Conservation (phyloP, 2,113 vertebrate genomes). For the Barbus barbus region DNA sequence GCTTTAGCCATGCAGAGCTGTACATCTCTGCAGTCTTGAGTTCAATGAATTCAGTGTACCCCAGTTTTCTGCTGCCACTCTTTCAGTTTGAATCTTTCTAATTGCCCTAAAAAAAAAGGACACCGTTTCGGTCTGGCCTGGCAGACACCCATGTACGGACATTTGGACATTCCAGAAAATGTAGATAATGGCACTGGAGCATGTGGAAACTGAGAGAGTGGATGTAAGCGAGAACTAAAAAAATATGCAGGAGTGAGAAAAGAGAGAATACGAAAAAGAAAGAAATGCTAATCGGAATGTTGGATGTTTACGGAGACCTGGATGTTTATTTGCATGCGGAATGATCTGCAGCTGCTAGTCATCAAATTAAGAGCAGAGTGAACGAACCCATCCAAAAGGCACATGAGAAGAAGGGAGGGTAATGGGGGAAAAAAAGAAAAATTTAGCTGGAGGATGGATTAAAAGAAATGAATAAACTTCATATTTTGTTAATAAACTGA, state of each 20-base stretch:
- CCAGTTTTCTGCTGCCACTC: constrained; percentile 11
- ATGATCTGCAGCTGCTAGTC: constrained; percentile 26
- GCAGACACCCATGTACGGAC: constrained; percentile 10
- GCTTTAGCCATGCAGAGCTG: background rate
- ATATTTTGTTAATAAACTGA: background rate
- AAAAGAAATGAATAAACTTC: background rate
- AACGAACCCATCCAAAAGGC: background rate
- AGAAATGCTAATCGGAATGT: background rate
- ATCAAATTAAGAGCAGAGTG: background rate
- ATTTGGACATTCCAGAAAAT: constrained; percentile 29
- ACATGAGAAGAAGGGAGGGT: background rate
- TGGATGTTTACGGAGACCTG: background rate
- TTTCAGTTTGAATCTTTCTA: background rate
- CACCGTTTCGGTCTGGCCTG: background rate
- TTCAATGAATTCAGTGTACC: background rate
- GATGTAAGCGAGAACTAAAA: background rate
- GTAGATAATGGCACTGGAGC: background rate
- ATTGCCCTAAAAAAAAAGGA: constrained; percentile 6
- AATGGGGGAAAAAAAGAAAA: background rate
- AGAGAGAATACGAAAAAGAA: background rate
- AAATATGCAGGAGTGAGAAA: background rate
- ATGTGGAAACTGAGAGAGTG: background rate
- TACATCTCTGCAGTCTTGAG: background rate
- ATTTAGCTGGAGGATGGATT: background rate
- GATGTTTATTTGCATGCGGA: constrained; percentile 26